Evolutionary conservation across 2,797 vertebrate species (phyloP), one percentile per base, ranked within the genome.

Genomic region (Phrynocephalus guinanensis): DNA sequence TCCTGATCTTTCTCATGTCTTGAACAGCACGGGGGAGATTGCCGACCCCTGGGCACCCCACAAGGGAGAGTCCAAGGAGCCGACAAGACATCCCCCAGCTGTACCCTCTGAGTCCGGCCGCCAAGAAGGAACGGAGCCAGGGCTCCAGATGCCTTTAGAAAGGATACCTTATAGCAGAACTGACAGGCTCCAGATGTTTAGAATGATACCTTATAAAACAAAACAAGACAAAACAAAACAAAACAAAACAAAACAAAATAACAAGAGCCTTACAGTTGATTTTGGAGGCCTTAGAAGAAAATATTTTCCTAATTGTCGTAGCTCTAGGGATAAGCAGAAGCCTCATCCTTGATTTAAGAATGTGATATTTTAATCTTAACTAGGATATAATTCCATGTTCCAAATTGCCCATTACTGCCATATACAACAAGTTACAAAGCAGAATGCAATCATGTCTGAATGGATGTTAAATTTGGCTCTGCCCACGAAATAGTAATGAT

Each of bases 351-450:
- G 87, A 87, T 56, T 92, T 88, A 93, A 84, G 91, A 6, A 4
- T 85, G 91, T 88, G 67, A 90, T 79, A 79, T 90, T 94, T 95
- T 92, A 75, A 91, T 95, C 87, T 94, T 92, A 94, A 81, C 77
- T 30, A 87, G 88, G 82, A 90, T 85, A 82, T 92, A 91, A 93
- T 92, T 88, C 90, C 68, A 78, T 67, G 86, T 89, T 87, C 91
- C 86, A 88, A 86, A 87, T 90, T 77, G 4, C 0, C 0, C 28
- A 28, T 71, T 66, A 87, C 73, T n/a, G 15, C 60, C 81, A 60
- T 66, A 82, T 26, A 89, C 89, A 79, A 16, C 60, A 0, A 1
- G 80, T 82, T 87, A 89, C 15, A 87, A 88, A 91, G 90, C 90
- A 93, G 82, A 80, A 83, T 90, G 77, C 80, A 78, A 92, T 88